Conservation (phyloP, 2,797 vertebrate genomes). For the Coracias cyanogaster region DNA sequence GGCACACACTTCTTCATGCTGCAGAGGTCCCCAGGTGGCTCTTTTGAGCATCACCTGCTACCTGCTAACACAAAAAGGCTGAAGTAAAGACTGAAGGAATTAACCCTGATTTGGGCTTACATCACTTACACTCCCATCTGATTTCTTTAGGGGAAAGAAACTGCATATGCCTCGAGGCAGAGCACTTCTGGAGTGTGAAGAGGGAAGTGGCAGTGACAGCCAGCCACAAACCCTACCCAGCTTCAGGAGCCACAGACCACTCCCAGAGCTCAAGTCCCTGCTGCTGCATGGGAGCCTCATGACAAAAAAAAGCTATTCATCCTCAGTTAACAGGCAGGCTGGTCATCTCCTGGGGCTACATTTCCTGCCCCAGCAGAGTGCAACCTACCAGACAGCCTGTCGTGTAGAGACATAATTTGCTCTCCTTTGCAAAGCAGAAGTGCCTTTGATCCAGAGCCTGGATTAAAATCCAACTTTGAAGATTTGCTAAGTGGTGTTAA, state of each 20-base stretch:
- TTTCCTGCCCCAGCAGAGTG: neutral
- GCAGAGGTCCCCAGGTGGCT: fast-evolving
- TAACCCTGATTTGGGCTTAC: neutral
- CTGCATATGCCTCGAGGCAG: neutral
- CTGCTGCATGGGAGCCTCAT: neutral
- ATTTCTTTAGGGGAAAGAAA: neutral
- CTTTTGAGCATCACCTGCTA: fast-evolving
- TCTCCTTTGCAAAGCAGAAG: slow-evolving; percentile 15
- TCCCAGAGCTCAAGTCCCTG: neutral
- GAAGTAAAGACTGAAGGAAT: neutral
- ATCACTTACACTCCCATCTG: neutral
- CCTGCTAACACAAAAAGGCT: neutral
- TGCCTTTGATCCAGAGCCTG: slow-evolving; percentile 8
- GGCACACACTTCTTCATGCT: neutral
- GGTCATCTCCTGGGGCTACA: neutral
- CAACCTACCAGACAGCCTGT: neutral
- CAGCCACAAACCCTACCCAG: no score
- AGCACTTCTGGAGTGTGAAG: neutral
- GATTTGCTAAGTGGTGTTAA: neutral
- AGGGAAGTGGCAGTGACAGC: neutral
- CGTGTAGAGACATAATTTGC: neutral
- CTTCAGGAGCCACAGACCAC: fast-evolving
- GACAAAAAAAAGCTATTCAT: neutral
- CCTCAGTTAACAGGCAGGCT: neutral
- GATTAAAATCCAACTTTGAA: slow-evolving; percentile 31